These are phyloP conservation scores for Holacanthella duospinosa DNA, from an alignment of 2,888 invertebrate species.

Conservation along the genomic window DNA sequence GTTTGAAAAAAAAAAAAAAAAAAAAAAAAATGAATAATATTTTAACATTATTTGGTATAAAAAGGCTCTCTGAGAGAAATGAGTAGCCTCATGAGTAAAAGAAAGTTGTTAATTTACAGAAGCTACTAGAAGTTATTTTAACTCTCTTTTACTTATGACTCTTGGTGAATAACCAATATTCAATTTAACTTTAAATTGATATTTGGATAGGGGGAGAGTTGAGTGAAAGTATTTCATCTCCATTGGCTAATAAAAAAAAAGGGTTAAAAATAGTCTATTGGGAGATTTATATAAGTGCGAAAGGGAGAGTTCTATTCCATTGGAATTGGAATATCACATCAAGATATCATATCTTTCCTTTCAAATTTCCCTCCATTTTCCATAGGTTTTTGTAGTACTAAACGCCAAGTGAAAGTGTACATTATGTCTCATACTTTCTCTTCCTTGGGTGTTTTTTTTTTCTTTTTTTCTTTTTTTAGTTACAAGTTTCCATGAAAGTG, in stretches of 20 bases:
- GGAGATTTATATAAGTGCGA: too few species aligned
- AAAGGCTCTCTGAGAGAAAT: too few species aligned
- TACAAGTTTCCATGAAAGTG: slow-evolving; percentile 1
- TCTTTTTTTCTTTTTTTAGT: too few species aligned
- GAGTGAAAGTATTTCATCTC: background rate
- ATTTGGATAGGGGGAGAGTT: background rate
- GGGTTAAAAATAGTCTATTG: background rate
- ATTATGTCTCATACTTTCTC: background rate
- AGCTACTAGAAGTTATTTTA: background rate
- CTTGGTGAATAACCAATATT: background rate
- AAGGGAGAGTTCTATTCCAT: background rate
- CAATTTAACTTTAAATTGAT: background rate
- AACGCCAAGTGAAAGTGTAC: background rate
- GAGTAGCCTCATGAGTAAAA: too few species aligned
- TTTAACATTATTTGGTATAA: too few species aligned
- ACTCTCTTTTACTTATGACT: too few species aligned
- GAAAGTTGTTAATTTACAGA: background rate
- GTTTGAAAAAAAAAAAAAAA: background rate
- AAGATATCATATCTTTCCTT: background rate
- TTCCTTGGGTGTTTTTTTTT: too few species aligned
- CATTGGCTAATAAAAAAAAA: background rate
- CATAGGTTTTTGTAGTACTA: too few species aligned
- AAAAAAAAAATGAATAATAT: background rate
- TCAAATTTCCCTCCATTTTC: background rate
- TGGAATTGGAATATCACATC: too few species aligned